A percentile compares a stretch with the other conserved stretches of the same genome.
These are phyloP conservation scores for Acropora yongei DNA, from an alignment of 64 coral and sea anemone genomes.

Conservation along the genomic window DNA sequence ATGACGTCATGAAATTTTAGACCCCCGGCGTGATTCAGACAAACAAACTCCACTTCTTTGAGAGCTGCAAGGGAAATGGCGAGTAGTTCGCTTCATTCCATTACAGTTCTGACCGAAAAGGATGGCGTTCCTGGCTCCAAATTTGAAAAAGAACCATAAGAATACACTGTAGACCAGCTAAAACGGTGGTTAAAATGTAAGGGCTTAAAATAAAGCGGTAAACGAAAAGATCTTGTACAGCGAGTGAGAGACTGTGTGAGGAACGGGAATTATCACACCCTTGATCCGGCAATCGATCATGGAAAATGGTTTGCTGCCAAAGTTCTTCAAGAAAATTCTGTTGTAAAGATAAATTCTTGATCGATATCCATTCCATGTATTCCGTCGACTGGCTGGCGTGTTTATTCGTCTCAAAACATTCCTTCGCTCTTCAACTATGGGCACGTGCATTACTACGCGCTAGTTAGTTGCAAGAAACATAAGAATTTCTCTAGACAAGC, in stretches of 20 bases:
- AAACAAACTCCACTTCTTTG: too few species aligned
- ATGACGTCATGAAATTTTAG: too few species aligned
- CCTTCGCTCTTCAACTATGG: too few species aligned
- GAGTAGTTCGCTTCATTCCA: too few species aligned
- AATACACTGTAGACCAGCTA: slow-evolving; percentile 39
- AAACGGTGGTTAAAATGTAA: slow-evolving; percentile 57
- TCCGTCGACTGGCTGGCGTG: too few species aligned
- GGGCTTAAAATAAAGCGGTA: slow-evolving; percentile 39
- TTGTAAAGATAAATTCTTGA: background rate
- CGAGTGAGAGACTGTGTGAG: slow-evolving; percentile 13
- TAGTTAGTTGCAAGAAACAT: too few species aligned
- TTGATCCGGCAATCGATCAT: slow-evolving; percentile 7
- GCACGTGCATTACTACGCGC: too few species aligned
- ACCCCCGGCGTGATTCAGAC: too few species aligned
- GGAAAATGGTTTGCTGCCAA: slow-evolving; percentile 42
- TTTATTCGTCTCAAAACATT: too few species aligned
- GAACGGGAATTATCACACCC: background rate
- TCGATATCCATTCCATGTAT: background rate
- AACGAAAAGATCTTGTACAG: background rate
- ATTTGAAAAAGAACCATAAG: slow-evolving; percentile 17
- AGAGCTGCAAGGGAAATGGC: too few species aligned
- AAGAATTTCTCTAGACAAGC: too few species aligned
- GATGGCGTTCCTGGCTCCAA: slow-evolving; percentile 40
- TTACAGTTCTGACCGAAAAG: too few species aligned
- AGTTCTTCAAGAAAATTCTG: background rate